These are phyloP conservation scores for Aegithalos caudatus DNA, from an alignment of 2,113 vertebrate species.

Conservation along the genomic window DNA sequence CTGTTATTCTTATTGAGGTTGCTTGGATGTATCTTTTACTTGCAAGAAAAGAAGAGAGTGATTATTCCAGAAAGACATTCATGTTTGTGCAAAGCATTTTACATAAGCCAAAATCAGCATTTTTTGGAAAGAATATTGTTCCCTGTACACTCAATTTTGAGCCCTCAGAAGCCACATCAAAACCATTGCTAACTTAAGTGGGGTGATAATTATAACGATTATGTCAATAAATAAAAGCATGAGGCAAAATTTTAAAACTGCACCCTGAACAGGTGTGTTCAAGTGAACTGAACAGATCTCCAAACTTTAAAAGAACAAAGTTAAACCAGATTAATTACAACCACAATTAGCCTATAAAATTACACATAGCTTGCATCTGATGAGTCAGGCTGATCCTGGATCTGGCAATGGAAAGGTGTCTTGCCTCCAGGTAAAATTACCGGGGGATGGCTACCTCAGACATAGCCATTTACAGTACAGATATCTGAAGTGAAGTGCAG, in stretches of 20 bases:
- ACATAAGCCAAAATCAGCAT: not conserved
- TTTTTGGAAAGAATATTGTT: not conserved
- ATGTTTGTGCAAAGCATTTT: not conserved
- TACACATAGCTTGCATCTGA: not conserved
- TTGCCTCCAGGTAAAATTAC: not conserved
- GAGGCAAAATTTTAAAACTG: not conserved
- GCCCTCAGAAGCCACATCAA: conserved; percentile 20
- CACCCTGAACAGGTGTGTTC: not conserved
- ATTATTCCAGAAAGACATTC: not conserved
- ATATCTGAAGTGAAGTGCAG: not conserved
- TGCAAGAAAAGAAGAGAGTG: not conserved
- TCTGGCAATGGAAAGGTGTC: not conserved
- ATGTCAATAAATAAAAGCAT: not conserved
- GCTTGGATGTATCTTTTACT: not conserved
- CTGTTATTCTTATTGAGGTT: not conserved
- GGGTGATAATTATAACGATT: conserved; percentile 18
- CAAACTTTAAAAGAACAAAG: not conserved
- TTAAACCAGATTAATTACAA: not conserved
- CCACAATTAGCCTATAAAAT: conserved; percentile 4
- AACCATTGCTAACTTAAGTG: not conserved
- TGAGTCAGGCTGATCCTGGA: conserved; percentile 12
- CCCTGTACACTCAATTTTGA: not conserved
- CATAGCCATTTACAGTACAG: not conserved
- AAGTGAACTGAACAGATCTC: not conserved
- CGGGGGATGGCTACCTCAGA: not conserved